Conservation (phyloP, 1,140 invertebrate genomes). For the Brachionus angularis region DNA sequence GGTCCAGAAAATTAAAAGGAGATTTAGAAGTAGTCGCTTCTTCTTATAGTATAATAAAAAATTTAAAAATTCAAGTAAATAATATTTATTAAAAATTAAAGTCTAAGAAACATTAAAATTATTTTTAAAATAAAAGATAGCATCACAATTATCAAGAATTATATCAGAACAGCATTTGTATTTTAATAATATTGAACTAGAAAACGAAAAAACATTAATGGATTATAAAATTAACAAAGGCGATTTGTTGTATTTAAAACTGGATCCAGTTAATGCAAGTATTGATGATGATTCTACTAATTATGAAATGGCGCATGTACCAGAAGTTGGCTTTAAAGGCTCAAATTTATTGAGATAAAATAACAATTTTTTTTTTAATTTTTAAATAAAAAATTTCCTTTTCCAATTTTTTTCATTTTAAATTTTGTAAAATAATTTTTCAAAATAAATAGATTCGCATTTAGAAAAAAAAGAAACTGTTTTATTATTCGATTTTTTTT, state of each 20-base stretch:
- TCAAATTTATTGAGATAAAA: neutral
- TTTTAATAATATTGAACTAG: constrained; percentile 17
- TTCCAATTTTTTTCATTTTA: too few species aligned
- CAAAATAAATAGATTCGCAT: too few species aligned
- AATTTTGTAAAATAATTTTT: too few species aligned
- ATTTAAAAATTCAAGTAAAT: too few species aligned
- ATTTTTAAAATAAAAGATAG: too few species aligned
- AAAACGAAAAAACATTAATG: constrained; percentile 7
- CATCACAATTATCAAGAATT: constrained; percentile 11
- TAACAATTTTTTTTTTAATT: too few species aligned
- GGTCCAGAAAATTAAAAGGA: constrained; percentile 8
- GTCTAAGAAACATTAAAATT: too few species aligned
- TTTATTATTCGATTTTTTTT: too few species aligned
- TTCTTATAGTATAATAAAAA: neutral
- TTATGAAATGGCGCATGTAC: constrained; percentile 30
- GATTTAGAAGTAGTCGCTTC: constrained; percentile 23
- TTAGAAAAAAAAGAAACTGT: too few species aligned
- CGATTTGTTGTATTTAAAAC: neutral
- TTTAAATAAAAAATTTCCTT: too few species aligned
- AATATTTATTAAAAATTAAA: too few species aligned
- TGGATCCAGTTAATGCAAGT: constrained; percentile 4
- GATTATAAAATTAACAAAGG: constrained; percentile 38
- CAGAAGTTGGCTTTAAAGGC: constrained; percentile 20
- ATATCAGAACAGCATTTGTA: constrained; percentile 25
- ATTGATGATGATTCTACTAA: constrained; percentile 18